Base-by-base conservation (phyloP, 2,888 invertebrate genomes). In the Mythimna albipuncta region DNA sequence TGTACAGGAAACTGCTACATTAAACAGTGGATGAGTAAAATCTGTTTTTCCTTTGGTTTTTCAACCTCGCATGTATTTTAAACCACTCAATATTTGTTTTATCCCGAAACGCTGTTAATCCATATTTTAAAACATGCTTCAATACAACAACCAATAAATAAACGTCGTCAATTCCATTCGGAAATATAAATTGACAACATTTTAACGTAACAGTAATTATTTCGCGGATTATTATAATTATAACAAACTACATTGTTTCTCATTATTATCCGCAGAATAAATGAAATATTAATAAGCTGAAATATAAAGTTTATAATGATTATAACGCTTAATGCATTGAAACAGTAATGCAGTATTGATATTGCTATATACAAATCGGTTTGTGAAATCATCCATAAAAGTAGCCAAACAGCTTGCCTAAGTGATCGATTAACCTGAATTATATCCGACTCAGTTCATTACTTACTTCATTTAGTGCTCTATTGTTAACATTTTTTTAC, bases 131-230 rank as follows among this genome's bases (percentile, higher is more conserved):
- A 50, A 55, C 59, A 47, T 21, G 38, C 13, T 58, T 52, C 54
- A 32, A 9, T 32, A 26, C 55, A 52, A 26, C 13, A 52, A 10
- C 13, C 52, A 58, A 69, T 77, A 47, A 75, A 59, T 58, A 63
- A 69, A 47, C 19, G 44, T 52, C 16, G 41, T 52, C 10, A 58
- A 47, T 76, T 26, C 50, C 26, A 52, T 54, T 52, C n/a, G 63
- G 63, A 63, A 58, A 59, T 21, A 69, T 63, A 76, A 75, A 75
- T 44, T 62, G 62, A 62, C 47, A 75, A 50, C 26, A 32, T 44
- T 75, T 74, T 58, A 58, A 73, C 32, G 50, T 41, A 16, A 41
- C 61, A 50, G 21, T 57, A 26, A 62, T 32, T 57, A 61, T 62
- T 32, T 68, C 10, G 9, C 55, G 68, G 21, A 68, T 68, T 76